These are phyloP conservation scores for Anser cygnoides DNA, from an alignment of 2,113 vertebrate species.

Conservation along the genomic window DNA sequence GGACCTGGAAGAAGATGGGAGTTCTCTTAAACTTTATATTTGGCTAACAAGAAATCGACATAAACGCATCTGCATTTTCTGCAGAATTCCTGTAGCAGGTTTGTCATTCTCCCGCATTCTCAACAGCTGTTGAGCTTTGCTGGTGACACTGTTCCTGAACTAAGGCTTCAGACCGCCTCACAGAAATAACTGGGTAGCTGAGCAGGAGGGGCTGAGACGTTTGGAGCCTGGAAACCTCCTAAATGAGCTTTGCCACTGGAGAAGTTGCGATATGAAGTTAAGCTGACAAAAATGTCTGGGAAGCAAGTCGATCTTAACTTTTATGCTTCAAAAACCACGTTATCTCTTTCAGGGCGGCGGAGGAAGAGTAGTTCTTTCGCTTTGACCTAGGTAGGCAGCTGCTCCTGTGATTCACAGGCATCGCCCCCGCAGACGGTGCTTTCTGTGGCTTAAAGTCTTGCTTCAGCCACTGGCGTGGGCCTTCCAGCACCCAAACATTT, in stretches of 20 bases:
- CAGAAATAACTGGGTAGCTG: background rate
- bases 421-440: background rate
- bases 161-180: background rate
- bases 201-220: background rate
- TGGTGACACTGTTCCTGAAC: background rate
- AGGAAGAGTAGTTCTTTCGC: conserved; percentile 14
- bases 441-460: background rate
- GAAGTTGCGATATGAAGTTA: background rate
- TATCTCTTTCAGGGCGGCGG: background rate
- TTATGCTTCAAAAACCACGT: too few relatives aligned
- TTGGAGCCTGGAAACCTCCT: background rate
- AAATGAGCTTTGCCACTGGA: background rate
- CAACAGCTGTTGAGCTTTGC: background rate
- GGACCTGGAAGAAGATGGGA: background rate
- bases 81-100: background rate
- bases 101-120: background rate
- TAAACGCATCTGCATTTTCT: background rate
- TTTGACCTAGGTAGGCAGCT: conserved; percentile 23
- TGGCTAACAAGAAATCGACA: background rate
- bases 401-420: background rate
- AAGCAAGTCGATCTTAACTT: background rate
- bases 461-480: background rate
- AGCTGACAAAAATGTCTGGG: background rate
- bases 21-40: background rate
- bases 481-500: background rate